A percentile compares a stretch with the other conserved stretches of the same genome.
phyloP scores from a whole-genome alignment of 2,113 vertebrate genomes.

The Oxyura jamaicensis region DNA sequence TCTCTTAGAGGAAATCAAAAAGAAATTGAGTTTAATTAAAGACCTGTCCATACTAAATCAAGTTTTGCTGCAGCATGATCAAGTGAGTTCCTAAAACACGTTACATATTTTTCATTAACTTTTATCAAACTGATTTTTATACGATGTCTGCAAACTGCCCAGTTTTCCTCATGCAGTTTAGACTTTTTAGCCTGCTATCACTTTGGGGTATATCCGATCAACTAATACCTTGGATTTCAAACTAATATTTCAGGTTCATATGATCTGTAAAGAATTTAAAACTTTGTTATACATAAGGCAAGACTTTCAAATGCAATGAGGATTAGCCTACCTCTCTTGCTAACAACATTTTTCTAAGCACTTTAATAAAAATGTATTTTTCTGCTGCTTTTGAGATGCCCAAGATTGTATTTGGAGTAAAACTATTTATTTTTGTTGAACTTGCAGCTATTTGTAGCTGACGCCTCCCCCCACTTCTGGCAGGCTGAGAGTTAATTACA shows the following conservation, averaged over 20 bases:
- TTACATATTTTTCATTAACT: neutral
- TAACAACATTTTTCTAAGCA: neutral
- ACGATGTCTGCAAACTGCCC: neutral
- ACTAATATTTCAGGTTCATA: neutral
- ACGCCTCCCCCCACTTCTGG: neutral
- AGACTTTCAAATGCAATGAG: neutral
- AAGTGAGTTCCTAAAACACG: neutral
- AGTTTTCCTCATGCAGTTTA: neutral
- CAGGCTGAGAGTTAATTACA: conserved; percentile 5
- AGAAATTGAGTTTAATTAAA: neutral
- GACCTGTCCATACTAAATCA: neutral
- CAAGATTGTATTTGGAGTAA: neutral
- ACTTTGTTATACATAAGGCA: neutral
- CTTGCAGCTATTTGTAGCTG: accelerated
- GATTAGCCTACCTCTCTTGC: neutral
- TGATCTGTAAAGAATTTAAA: neutral
- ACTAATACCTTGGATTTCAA: neutral
- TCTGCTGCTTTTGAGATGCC: neutral
- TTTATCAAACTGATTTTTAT: neutral
- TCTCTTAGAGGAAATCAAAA: neutral
- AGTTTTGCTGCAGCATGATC: neutral
- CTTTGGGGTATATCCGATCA: neutral
- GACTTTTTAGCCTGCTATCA: neutral
- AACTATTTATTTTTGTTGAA: neutral
- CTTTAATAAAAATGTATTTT: neutral